Base-by-base conservation (phyloP, 1,140 invertebrate genomes). In the Drosophila pectinifera region DNA sequence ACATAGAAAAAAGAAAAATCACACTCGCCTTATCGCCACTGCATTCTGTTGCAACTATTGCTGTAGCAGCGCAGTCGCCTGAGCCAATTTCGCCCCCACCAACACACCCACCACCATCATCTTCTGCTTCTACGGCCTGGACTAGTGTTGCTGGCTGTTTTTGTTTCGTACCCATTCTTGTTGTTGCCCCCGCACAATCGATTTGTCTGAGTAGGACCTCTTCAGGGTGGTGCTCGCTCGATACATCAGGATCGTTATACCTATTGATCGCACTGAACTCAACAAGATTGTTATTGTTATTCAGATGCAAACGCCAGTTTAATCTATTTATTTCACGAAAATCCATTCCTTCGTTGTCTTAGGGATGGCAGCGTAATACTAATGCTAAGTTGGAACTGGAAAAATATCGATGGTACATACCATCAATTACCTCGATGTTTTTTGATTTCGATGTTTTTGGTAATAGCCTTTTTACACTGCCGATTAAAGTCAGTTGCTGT, bases 311-410 rank as follows among this genome's bases (percentile, higher is more conserved):
- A 73, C 67, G 75, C 83, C 83, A 88, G 53, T 85, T 77, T 31
- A 85, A 80, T 75, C 84, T 80, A 73, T 84, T 86, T 78, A 81
- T 63, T 78, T 81, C 74, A 78, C 82, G 73, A 86, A 85, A 84
- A 77, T 85, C 81, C 73, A 75, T 74, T 70, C 69, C 64, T 28
- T 79, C 59, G 64, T 64, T 53, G 59, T 43, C 67, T 63, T 67
- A 75, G 70, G 56, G 78, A 80, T 81, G 78, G 56, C 10, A 42
- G 41, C 31, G 31, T 36, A 53, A 43, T 38, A 65, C 43, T 42
- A 41, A 64, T 64, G 20, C 24, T 24, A 28, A 13, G n/a, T 13
- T 16, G n/a, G 2, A 28, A 28, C 41, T 42, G 6, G 39, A 42
- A 11, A 11, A 10, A 18, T 11, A n/a, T 11, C 16, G 10, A 18